Evolutionary conservation across 92 coral and sea anemone genomes (phyloP).

Genomic region (Paramuricea clavata): DNA sequence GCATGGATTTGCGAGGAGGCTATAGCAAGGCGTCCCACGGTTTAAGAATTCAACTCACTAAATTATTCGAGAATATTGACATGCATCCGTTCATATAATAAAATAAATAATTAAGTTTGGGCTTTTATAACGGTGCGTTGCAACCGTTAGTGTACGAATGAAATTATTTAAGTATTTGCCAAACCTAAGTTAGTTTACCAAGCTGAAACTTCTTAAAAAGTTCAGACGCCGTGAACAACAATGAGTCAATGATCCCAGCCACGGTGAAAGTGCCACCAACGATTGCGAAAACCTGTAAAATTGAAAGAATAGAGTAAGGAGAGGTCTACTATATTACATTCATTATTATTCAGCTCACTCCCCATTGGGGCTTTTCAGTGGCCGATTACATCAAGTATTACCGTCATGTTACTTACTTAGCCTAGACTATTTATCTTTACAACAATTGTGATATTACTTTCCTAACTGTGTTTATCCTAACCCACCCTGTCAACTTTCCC

Average conservation of each 20-base stretch:
- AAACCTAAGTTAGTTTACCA: constrained; percentile 84
- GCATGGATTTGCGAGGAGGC: too few species aligned
- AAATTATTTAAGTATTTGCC: neutral
- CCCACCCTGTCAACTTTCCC: too few species aligned
- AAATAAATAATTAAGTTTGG: neutral
- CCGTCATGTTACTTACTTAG: too few species aligned
- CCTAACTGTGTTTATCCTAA: too few species aligned
- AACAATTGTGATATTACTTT: too few species aligned
- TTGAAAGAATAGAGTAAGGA: constrained; percentile 4
- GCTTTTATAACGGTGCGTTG: neutral
- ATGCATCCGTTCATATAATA: neutral
- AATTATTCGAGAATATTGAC: neutral
- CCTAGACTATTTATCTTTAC: too few species aligned
- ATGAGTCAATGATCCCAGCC: constrained; percentile 96
- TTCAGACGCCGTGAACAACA: constrained; percentile 90
- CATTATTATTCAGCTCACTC: too few species aligned
- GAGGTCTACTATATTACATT: too few species aligned
- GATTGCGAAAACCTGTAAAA: constrained; percentile 90
- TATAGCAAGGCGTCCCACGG: too few species aligned
- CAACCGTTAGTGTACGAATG: constrained; percentile 7
- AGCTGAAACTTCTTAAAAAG: constrained; percentile 92
- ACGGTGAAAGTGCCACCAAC: constrained; percentile 99
- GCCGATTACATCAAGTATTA: too few species aligned
- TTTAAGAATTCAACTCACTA: neutral
- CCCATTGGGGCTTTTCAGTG: too few species aligned